Evolutionary conservation across 2,888 invertebrate species (phyloP), one percentile per base, ranked within the genome.

Genomic region (Limenitis camilla): DNA sequence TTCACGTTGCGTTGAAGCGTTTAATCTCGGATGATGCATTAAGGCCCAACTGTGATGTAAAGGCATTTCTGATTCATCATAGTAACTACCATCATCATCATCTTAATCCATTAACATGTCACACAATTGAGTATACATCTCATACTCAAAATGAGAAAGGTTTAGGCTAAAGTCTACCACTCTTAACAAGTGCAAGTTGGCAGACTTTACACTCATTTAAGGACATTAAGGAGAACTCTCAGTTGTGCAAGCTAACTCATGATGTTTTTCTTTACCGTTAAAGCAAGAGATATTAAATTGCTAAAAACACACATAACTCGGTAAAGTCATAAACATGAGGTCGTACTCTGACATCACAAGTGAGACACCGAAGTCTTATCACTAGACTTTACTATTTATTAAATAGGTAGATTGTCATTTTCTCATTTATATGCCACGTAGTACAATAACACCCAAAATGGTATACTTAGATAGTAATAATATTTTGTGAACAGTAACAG

Each of bases 401-500:
- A 9, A 33, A 1, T 33, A 19, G 19, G 19, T 19, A 19, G 33
- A 8, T 4, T 9, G 9, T 33, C 1, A 33, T 33, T 33, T 33
- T 33, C 8, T 30, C 28, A 8, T n/a, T n/a, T n/a, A n/a, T 19
- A 19, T 19, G 3, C 19, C 19, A 19, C 19, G 3, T 19, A 19
- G 19, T 19, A 19, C 19, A 19, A 19, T 19, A 19, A 19, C 19
- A 19, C 19, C 19, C 19, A 19, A 49, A 49, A 33, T 35, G 29
- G 9, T 10, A 30, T 11, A 51, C 8, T 39, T 31, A 38, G 28
- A 46, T 46, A 28, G 36, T 46, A 5, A 38, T 45, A 52, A 46
- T 56, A 53, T 55, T 50, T 44, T 41, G 42, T 31, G 52, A 53
- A 53, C 49, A 40, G 33, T 38, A 41, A 53, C 47, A 52, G 52